A percentile compares a stretch with the other conserved stretches of the same genome.
Evolutionary conservation across 2,113 vertebrate genomes (phyloP).

Genomic region (Clarias macrocephalus): DNA sequence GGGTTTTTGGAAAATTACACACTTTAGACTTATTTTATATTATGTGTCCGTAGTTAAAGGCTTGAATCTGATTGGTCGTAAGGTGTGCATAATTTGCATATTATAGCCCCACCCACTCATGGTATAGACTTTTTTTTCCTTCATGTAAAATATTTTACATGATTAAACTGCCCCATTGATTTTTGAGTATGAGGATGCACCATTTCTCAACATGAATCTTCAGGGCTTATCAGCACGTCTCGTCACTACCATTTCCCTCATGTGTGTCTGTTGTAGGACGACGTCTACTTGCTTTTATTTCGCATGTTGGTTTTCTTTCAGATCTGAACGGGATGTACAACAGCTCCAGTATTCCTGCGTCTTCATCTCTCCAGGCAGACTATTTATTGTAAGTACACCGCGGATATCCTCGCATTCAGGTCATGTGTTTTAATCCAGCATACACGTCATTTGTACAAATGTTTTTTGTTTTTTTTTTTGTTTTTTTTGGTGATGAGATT

Average conservation of each 20-base stretch:
- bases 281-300: slow-evolving; percentile 23
- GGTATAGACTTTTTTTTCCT: too few species aligned
- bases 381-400: slow-evolving; percentile 87
- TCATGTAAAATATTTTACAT: not conserved
- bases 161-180: not conserved
- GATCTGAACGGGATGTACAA: slow-evolving; percentile 82
- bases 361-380: slow-evolving; percentile 85
- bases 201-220: not conserved
- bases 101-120: too few species aligned
- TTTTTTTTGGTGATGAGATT: not conserved
- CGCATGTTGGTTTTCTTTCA: slow-evolving; percentile 50
- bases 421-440: not conserved
- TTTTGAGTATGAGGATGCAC: not conserved
- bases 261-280: not conserved
- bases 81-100: too few species aligned
- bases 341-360: slow-evolving; percentile 79
- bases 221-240: not conserved
- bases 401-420: not conserved
- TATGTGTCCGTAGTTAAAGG: too few species aligned
- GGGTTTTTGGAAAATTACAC: not conserved
- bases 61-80: too few species aligned
- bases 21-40: not conserved
- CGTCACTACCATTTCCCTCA: not conserved
- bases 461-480: not conserved
- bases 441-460: not conserved